These are phyloP conservation scores for Petrosia ficiformis DNA, from an alignment of 37 sponge, comb jelly and placozoan genomes.

Conservation along the genomic window DNA sequence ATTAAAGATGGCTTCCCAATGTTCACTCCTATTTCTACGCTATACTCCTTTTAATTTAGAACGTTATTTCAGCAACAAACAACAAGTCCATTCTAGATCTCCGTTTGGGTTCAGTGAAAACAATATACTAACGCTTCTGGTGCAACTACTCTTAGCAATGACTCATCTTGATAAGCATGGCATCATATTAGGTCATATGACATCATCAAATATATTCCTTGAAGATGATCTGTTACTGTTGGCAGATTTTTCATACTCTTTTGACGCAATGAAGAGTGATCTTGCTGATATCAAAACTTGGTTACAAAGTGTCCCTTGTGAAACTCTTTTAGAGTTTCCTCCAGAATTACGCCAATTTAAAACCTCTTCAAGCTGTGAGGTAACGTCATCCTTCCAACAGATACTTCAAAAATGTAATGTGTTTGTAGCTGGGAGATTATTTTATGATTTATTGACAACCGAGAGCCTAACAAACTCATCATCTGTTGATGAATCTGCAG, in stretches of 20 bases:
- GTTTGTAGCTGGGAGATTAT: slow-evolving; percentile 18
- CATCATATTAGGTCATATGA: slow-evolving; percentile 21
- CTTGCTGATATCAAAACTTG: background rate
- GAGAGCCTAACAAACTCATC: background rate
- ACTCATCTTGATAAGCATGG: slow-evolving; percentile 30
- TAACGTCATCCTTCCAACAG: slow-evolving; percentile 8
- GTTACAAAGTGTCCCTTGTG: background rate
- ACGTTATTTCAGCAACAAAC: background rate
- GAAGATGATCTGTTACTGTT: background rate
- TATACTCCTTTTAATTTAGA: background rate
- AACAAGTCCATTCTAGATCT: background rate
- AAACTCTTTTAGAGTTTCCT: background rate
- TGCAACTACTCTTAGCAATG: slow-evolving; percentile 33
- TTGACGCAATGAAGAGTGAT: slow-evolving; percentile 1
- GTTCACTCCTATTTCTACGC: background rate
- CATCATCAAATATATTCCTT: slow-evolving; percentile 10
- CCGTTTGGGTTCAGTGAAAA: slow-evolving; percentile 7
- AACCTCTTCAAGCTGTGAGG: background rate
- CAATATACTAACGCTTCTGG: slow-evolving; percentile 1
- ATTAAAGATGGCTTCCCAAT: background rate
- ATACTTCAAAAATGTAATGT: slow-evolving; percentile 26
- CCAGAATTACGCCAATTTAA: background rate
- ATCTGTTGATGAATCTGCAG: slow-evolving; percentile 2
- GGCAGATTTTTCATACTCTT: slow-evolving; percentile 11
- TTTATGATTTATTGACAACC: slow-evolving; percentile 1